Evolutionary conservation across 1,140 invertebrate species (phyloP).

Genomic region (Whitmania pigra): DNA sequence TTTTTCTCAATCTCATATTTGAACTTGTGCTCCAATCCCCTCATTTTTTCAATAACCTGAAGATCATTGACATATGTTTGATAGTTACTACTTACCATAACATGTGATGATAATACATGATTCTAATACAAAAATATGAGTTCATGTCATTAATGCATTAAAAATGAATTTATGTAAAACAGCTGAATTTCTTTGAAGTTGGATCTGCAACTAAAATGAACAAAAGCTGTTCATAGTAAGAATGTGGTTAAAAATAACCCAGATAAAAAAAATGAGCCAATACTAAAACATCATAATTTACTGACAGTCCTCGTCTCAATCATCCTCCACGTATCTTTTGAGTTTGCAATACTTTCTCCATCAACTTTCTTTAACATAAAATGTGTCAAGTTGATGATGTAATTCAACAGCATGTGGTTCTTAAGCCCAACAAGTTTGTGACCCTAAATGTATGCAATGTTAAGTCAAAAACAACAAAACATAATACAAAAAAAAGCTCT

Average conservation of each 20-base stretch:
- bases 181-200: too few species aligned
- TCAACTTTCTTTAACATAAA: not conserved
- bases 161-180: too few species aligned
- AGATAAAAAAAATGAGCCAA: not conserved
- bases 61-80: not conserved
- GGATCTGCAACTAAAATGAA: too few species aligned
- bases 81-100: not conserved
- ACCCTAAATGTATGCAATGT: not conserved
- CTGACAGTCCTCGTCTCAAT: constrained; percentile 7
- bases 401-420: constrained; percentile 1
- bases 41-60: constrained; percentile 7
- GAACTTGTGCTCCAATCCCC: not conserved
- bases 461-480: too few species aligned
- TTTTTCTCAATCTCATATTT: constrained; percentile 8
- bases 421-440: not conserved
- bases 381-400: not conserved
- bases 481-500: too few species aligned
- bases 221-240: too few species aligned
- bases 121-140: not conserved
- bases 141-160: not conserved
- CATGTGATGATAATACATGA: too few species aligned
- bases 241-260: not conserved
- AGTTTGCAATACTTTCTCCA: not conserved
- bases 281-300: not conserved
- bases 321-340: constrained; percentile 1